Percentiles rank a stretch among this genome's conserved stretches.
Conservation (phyloP, 1,140 invertebrate species). For the Euura saliciscinereae region DNA sequence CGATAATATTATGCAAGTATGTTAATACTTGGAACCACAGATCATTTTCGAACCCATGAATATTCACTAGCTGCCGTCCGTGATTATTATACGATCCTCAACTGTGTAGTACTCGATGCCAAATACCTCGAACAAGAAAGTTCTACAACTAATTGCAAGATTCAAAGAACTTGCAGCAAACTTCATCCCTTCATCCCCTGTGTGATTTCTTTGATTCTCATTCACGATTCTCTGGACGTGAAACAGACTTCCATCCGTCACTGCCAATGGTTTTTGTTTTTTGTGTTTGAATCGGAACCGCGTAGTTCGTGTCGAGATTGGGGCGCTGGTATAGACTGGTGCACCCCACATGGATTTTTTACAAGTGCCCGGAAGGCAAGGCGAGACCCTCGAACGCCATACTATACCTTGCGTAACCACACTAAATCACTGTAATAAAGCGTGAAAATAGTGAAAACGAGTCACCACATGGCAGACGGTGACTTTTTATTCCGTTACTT, state of each 20-base stretch:
- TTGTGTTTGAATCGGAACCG: not conserved
- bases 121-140: too few relatives aligned
- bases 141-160: too few relatives aligned
- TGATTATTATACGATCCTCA: not conserved
- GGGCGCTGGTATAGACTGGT: not conserved
- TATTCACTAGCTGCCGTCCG: constrained; percentile 21
- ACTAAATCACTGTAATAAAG: constrained; percentile 5
- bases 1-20: constrained; percentile 9
- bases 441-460: constrained; percentile 2
- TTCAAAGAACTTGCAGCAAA: too few relatives aligned
- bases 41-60: constrained; percentile 24
- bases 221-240: too few relatives aligned
- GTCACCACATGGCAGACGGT: not conserved
- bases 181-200: too few relatives aligned
- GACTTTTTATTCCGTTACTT: too few relatives aligned
- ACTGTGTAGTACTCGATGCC: too few relatives aligned
- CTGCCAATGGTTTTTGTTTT: too few relatives aligned
- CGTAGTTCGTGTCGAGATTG: not conserved
- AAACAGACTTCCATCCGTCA: too few relatives aligned
- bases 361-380: constrained; percentile 3
- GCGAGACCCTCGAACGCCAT: not conserved
- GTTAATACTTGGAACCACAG: constrained; percentile 23
- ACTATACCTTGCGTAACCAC: constrained; percentile 2
- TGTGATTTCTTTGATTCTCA: too few relatives aligned
- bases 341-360: not conserved